These are phyloP conservation scores for Epinotia bilunana DNA, from an alignment of 2,888 invertebrate species.

Conservation along the genomic window DNA sequence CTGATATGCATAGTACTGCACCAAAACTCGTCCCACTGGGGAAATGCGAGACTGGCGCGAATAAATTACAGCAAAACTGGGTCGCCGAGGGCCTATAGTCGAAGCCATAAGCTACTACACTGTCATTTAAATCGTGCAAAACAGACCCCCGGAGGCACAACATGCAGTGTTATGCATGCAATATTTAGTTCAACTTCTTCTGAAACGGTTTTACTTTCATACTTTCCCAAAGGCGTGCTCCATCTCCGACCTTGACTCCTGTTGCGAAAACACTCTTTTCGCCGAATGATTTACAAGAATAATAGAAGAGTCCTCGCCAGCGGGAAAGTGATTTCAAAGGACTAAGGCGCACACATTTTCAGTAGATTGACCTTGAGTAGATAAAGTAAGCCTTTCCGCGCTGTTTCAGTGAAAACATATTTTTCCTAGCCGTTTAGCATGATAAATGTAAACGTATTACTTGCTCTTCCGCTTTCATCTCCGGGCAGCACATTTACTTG, in stretches of 20 bases:
- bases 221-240: not conserved
- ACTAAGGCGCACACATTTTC: too few relatives aligned
- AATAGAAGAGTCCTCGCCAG: not conserved
- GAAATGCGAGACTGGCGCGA: slow-evolving; percentile 52
- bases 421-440: too few relatives aligned
- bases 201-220: not conserved
- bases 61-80: slow-evolving; percentile 52
- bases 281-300: not conserved
- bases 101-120: not conserved
- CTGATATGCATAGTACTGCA: slow-evolving; percentile 59
- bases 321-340: too few relatives aligned
- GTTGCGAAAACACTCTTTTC: not conserved
- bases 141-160: not conserved
- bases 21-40: slow-evolving; percentile 51
- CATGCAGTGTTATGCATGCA: not conserved
- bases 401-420: too few relatives aligned
- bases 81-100: slow-evolving; percentile 52
- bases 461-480: too few relatives aligned
- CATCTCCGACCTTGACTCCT: not conserved
- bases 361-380: too few relatives aligned
- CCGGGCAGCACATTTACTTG: too few relatives aligned
- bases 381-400: too few relatives aligned
- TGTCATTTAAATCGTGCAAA: not conserved
- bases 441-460: too few relatives aligned
- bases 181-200: not conserved